phyloP scores from a whole-genome alignment of 2,113 vertebrate species.

The Anas platyrhynchos region DNA sequence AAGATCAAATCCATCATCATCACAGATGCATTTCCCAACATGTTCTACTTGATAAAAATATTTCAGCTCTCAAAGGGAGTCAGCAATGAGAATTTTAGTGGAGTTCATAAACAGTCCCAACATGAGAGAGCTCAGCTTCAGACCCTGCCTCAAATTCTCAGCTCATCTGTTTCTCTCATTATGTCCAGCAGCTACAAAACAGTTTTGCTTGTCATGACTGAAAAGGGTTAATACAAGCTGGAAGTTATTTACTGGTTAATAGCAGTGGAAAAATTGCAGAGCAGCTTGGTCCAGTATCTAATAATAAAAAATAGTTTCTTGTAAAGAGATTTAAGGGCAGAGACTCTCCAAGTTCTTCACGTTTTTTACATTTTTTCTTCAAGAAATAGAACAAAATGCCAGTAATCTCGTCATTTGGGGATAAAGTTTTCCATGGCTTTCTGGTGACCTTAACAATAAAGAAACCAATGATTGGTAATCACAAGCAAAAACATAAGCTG shows the following conservation, averaged over 20 bases:
- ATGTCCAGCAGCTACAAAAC: background rate
- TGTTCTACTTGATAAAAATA: slow-evolving; percentile 26
- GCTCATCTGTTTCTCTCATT: slow-evolving; percentile 32
- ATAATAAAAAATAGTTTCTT: slow-evolving; percentile 59
- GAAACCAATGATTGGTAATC: background rate
- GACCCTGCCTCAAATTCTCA: background rate
- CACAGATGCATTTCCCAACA: slow-evolving; percentile 13
- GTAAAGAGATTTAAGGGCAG: slow-evolving; percentile 58
- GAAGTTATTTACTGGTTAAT: slow-evolving; percentile 56
- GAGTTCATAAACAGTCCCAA: background rate
- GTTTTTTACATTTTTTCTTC: slow-evolving; percentile 27
- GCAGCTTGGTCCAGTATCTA: slow-evolving; percentile 16
- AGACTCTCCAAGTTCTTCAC: slow-evolving; percentile 10
- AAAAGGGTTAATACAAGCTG: slow-evolving; percentile 43
- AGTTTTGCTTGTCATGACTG: background rate
- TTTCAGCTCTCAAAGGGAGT: slow-evolving; percentile 2
- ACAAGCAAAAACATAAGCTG: background rate
- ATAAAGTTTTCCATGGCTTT: slow-evolving; percentile 38
- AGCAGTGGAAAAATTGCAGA: slow-evolving; percentile 47
- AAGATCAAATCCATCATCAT: slow-evolving; percentile 14
- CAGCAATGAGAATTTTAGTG: slow-evolving; percentile 18
- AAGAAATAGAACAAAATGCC: slow-evolving; percentile 26
- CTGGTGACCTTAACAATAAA: background rate
- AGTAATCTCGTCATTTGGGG: background rate
- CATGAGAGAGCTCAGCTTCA: background rate